These are phyloP conservation scores for Adineta ricciae DNA, from an alignment of 2,888 invertebrate genomes.

Conservation along the genomic window DNA sequence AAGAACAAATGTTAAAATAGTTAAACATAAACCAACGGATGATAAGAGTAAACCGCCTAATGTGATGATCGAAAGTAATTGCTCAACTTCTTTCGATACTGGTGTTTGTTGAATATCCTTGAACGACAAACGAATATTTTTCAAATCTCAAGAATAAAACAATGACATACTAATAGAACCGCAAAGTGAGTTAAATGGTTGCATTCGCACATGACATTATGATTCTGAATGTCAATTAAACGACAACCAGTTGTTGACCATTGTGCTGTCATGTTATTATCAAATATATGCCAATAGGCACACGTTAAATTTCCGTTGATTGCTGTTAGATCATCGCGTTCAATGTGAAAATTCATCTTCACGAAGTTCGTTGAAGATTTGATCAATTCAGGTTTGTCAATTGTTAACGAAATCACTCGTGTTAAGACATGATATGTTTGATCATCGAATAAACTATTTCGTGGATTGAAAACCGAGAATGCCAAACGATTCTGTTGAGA, in stretches of 20 bases:
- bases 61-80: conserved; percentile 47
- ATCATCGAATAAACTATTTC: background rate
- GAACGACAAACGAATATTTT: background rate
- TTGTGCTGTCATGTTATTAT: background rate
- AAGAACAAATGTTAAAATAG: conserved; percentile 52
- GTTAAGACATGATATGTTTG: background rate
- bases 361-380: background rate
- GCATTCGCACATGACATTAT: background rate
- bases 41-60: conserved; percentile 46
- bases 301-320: background rate
- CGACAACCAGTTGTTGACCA: background rate
- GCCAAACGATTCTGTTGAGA: background rate
- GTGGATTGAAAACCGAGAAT: background rate
- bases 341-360: background rate
- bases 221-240: background rate
- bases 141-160: too few species aligned
- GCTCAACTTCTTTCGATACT: conserved; percentile 34
- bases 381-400: background rate
- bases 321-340: background rate
- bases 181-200: conserved; percentile 14
- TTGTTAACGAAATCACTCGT: background rate
- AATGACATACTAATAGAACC: background rate
- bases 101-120: background rate
- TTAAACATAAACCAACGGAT: conserved; percentile 50
- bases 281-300: background rate